A percentile compares a stretch with the other conserved stretches of the same genome.
phyloP scores from a whole-genome alignment of 1,140 invertebrate genomes.

The Formica selysi region DNA sequence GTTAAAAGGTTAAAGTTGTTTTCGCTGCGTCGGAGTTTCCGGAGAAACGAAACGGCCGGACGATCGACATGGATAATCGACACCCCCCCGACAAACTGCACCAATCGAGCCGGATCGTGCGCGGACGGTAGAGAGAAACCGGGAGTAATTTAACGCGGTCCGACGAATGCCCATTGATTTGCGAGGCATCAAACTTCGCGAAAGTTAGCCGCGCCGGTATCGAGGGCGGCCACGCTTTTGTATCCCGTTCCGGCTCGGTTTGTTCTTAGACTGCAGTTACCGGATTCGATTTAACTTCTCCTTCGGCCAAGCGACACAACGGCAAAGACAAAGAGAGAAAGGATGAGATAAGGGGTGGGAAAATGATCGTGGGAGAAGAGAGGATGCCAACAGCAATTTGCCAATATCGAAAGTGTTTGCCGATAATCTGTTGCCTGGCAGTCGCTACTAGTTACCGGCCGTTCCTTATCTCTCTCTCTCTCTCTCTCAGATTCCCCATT shows the following conservation, averaged over 20 bases:
- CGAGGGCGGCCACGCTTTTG: slow-evolving; percentile 51
- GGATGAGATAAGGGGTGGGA: slow-evolving; percentile 47
- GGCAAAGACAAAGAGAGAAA: slow-evolving; percentile 56
- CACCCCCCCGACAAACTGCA: neutral
- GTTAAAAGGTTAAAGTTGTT: slow-evolving; percentile 43
- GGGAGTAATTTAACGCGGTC: slow-evolving; percentile 78
- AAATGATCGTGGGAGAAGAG: slow-evolving; percentile 56
- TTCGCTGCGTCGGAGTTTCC: slow-evolving; percentile 31
- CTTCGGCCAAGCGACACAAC: slow-evolving; percentile 70
- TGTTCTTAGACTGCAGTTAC: slow-evolving; percentile 81
- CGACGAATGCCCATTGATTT: slow-evolving; percentile 82
- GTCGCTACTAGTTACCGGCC: slow-evolving; percentile 65
- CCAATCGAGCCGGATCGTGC: neutral
- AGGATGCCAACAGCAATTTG: slow-evolving; percentile 77
- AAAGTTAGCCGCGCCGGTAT: slow-evolving; percentile 77
- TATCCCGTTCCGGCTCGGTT: slow-evolving; percentile 65
- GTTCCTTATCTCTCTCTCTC: slow-evolving; percentile 27
- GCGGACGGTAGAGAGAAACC: slow-evolving; percentile 52
- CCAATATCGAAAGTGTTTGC: slow-evolving; percentile 81
- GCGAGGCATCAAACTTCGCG: slow-evolving; percentile 77
- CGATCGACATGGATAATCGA: slow-evolving; percentile 50
- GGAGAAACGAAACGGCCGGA: slow-evolving; percentile 1
- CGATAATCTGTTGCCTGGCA: slow-evolving; percentile 73
- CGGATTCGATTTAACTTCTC: slow-evolving; percentile 83
- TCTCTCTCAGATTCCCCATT: slow-evolving; percentile 1